phyloP scores from a whole-genome alignment of 2,113 vertebrate species.

The Bujurquina vittata region DNA sequence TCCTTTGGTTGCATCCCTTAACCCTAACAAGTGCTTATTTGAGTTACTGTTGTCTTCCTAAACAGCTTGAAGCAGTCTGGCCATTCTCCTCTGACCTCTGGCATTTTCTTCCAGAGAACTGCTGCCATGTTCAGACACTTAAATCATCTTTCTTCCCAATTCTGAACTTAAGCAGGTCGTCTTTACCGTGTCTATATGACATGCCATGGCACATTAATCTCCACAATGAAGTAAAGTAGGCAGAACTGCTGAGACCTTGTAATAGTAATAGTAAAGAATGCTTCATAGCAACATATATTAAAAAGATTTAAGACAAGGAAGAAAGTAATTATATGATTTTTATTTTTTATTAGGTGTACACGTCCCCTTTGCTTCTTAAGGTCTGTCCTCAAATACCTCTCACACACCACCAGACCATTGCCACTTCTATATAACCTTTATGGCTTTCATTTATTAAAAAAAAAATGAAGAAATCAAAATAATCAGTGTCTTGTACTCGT shows the following conservation, averaged over 20 bases:
- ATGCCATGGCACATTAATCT: background rate
- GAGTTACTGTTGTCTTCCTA: background rate
- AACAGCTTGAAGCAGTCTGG: background rate
- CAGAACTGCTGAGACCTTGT: background rate
- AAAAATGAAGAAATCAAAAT: constrained; percentile 48
- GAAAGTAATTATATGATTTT: constrained; percentile 25
- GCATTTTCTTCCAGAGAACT: background rate
- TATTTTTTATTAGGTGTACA: constrained; percentile 58
- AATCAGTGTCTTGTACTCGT: constrained; percentile 49
- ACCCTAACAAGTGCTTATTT: no score
- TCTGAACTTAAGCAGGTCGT: background rate
- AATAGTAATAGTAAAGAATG: background rate
- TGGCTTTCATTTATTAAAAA: constrained; percentile 69
- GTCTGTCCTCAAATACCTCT: constrained; percentile 48
- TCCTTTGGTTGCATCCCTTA: background rate
- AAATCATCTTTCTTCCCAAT: background rate
- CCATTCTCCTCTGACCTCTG: background rate
- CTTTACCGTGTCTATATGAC: background rate
- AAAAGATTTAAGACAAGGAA: constrained; percentile 33
- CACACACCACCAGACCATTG: constrained; percentile 37
- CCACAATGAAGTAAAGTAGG: background rate
- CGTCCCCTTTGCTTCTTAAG: constrained; percentile 47
- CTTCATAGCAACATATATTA: background rate
- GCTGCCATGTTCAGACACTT: background rate
- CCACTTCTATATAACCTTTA: constrained; percentile 50